Percentiles rank a stretch among this genome's conserved stretches.
phyloP scores from a whole-genome alignment of 2,888 invertebrate genomes.

The Chouioia cunea region DNA sequence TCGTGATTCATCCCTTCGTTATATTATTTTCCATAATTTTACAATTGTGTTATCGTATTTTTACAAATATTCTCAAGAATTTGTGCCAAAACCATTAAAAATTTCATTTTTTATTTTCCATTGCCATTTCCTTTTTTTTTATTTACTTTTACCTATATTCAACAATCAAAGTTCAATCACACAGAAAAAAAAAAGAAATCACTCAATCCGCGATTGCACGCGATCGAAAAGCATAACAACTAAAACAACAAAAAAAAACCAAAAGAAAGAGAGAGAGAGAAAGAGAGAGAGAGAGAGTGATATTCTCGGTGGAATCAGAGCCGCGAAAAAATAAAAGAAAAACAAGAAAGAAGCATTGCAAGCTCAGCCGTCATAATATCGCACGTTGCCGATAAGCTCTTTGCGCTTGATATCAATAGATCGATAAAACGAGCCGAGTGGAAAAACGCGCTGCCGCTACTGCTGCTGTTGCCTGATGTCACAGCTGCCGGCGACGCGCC shows the following conservation, averaged over 20 bases:
- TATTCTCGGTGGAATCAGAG: too few relatives aligned
- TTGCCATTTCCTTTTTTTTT: too few relatives aligned
- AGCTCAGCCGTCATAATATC: neutral
- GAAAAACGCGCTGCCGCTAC: slow-evolving; percentile 13
- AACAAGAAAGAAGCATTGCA: too few relatives aligned
- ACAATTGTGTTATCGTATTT: neutral
- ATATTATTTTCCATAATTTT: too few relatives aligned
- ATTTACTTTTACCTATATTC: too few relatives aligned
- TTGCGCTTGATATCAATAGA: slow-evolving; percentile 24
- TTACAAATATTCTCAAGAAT: slow-evolving; percentile 2
- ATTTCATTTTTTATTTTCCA: too few relatives aligned
- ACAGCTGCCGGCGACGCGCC: slow-evolving; percentile 1
- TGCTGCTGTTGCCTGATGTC: neutral
- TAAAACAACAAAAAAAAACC: slow-evolving; percentile 27
- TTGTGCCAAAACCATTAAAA: too few relatives aligned
- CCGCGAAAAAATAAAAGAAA: too few relatives aligned
- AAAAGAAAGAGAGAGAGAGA: neutral
- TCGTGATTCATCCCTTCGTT: too few relatives aligned
- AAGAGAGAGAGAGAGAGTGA: neutral
- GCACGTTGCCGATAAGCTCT: slow-evolving; percentile 12
- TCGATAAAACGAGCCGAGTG: slow-evolving; percentile 17
- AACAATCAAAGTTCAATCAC: too few relatives aligned
- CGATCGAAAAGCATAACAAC: neutral
- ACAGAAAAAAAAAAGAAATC: too few relatives aligned
- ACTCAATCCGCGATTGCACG: too few relatives aligned